Evolutionary conservation across 1,140 invertebrate species (phyloP).

Genomic region (Caerostris extrusa): DNA sequence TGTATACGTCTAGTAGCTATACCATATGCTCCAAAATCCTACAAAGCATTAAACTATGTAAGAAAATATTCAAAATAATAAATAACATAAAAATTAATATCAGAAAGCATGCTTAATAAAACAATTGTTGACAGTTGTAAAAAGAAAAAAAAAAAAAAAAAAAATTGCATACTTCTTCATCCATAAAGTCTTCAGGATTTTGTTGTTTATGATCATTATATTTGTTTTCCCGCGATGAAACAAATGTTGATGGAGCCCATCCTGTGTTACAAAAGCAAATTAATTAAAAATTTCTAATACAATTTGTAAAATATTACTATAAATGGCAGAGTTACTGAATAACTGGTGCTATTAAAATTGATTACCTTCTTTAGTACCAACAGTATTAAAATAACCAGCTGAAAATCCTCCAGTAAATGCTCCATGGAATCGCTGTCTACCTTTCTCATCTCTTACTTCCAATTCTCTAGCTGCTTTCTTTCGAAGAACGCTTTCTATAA

Average conservation of each 20-base stretch:
- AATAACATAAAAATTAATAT: background rate
- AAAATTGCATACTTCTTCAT: conserved; percentile 89
- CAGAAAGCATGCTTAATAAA: too few relatives aligned
- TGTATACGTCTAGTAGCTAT: conserved; percentile 94
- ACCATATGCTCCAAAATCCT: conserved; percentile 96
- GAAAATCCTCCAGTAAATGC: conserved; percentile 99
- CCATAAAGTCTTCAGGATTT: conserved; percentile 97
- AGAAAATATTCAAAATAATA: background rate
- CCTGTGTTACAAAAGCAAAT: conserved; percentile 40
- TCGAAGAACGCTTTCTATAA: conserved; percentile 86
- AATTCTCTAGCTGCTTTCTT: conserved; percentile 95
- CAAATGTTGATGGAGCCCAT: conserved; percentile 95
- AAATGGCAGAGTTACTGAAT: background rate
- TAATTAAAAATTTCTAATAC: background rate
- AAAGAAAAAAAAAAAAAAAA: background rate
- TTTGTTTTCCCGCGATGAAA: conserved; percentile 89
- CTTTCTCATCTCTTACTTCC: conserved; percentile 93
- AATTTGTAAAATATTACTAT: background rate
- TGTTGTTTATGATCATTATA: conserved; percentile 84
- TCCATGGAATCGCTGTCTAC: conserved; percentile 96
- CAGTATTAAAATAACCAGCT: conserved; percentile 98
- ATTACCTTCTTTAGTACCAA: conserved; percentile 94
- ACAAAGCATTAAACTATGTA: background rate
- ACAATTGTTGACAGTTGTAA: background rate
- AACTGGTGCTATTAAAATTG: background rate